Base-by-base conservation (phyloP, 2,797 vertebrate species). In the Okamejei kenojei region DNA sequence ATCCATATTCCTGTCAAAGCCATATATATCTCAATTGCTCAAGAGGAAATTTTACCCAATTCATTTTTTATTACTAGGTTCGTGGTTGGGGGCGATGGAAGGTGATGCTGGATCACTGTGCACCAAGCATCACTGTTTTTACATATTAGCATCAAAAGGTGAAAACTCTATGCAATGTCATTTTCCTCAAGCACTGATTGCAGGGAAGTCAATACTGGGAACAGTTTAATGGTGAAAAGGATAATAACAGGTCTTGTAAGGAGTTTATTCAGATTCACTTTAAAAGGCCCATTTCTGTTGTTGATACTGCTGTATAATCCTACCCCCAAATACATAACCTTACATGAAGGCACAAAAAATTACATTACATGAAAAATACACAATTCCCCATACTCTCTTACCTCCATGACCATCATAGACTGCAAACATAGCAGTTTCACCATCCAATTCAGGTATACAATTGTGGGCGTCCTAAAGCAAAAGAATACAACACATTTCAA, bases 371-470 rank as follows among this genome's bases (percentile, higher is more conserved):
- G 4, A 65, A 32, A 82, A 86, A 32, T 32, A 21, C 35, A 65
- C n/a, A 7, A 21, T 23, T 35, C 17, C 63, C 68, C 61, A 65
- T 15, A 35, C 19, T 68, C 63, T 93, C 93, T 93, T 97, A 99
- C 98, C 99, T 97, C 99, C 99, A 23, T 99, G 99, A 94, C 98
- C 99, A 94, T 99, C 99, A 94, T 99, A 99, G 93, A 99, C 99
- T 0, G 99, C 97, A 96, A 99, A 99, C 98, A 99, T 98, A 88
- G 98, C 97, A 0, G 99, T 99, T 76, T 99, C 98, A 7, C 96
- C 96, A 94, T 99, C 98, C 95, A 99, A 96, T 93, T 99, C 98
- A 0, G 98, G 98, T 93, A 99, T 99, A 95, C 98, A 99, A 95
- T 99, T 99, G 96, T 99, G 98, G 68, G 99, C 98, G 95, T 99